phyloP scores from a whole-genome alignment of 2,888 invertebrate species.

The Cerastis rubricosa region DNA sequence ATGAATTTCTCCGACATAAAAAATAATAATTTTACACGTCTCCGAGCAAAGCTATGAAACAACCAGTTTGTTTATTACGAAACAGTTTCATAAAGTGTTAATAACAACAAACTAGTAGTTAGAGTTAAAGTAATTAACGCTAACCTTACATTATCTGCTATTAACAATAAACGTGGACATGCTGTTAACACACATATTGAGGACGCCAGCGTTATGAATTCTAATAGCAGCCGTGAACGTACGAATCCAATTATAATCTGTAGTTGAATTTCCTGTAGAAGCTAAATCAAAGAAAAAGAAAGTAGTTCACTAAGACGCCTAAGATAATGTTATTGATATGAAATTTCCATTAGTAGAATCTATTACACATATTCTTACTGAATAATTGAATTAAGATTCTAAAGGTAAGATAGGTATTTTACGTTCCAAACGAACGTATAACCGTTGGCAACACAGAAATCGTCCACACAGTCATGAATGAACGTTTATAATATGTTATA shows the following conservation, averaged over 20 bases:
- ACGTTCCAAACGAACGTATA: constrained; percentile 27
- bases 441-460: constrained; percentile 60
- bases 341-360: neutral
- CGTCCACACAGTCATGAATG: constrained; percentile 78
- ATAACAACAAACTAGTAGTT: constrained; percentile 76
- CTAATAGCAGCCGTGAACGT: constrained; percentile 43
- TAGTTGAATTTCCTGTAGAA: constrained; percentile 42
- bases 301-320: constrained; percentile 31
- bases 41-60: constrained; percentile 44
- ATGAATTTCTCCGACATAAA: constrained; percentile 62
- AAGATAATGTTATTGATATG: constrained; percentile 18
- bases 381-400: neutral
- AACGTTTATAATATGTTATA: constrained; percentile 85
- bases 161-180: constrained; percentile 77
- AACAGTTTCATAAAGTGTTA: constrained; percentile 78
- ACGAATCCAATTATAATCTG: constrained; percentile 40
- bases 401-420: constrained; percentile 23
- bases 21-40: constrained; percentile 57
- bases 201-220: constrained; percentile 47
- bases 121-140: constrained; percentile 78
- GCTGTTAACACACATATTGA: constrained; percentile 55
- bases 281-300: constrained; percentile 33
- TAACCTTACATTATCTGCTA: constrained; percentile 78
- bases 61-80: constrained; percentile 67
- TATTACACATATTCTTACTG: neutral